Base-by-base conservation (phyloP, 2,797 vertebrate genomes). In the Dicrostonyx torquatus region DNA sequence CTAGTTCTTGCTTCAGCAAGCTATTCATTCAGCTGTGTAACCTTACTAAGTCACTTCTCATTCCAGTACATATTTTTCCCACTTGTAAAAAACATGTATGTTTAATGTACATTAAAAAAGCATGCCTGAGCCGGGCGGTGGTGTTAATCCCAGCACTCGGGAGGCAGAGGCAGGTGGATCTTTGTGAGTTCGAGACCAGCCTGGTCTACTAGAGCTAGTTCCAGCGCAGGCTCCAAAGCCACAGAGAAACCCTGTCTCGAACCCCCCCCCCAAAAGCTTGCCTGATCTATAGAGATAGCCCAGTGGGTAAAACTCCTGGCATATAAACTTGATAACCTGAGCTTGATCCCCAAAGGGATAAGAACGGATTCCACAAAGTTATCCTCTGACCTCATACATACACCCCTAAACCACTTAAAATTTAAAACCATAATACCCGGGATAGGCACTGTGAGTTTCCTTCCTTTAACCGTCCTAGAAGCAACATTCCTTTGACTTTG, bases 401-500 rank as follows among this genome's bases (percentile, higher is more conserved):
- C 18, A 22, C 18, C 6, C 43, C 43, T 40, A 22, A 22, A 34
- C 29, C 45, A 50, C 62, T 70, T 48, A 53, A 50, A 85, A 66
- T 8, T 50, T 68, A 68, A 84, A 86, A 53, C n/a, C 2, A 4
- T 48, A 50, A 66, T 48, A 48, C 60, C 31, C 66, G 92, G 70
- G 60, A 75, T 34, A 45, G 37, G 53, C 20, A 60, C 6, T 48
- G 14, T 76, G 17, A 55, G 15, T 50, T 86, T 93, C 50, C 43
- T 73, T 87, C 37, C 22, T 50, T 64, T 87, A 48, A 26, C 40
- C 22, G 48, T 76, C 6, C 40, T 62, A 4, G 62, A 88, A 60
- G 26, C 40, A 88, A 66, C 7, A 95, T 89, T 34, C 31, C 50
- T 94, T 5, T 91, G 58, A 83, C 40, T 89, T 17, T 87, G 80